Conservation (phyloP, 2,797 vertebrate species). For the Acipenser oxyrinchus region DNA sequence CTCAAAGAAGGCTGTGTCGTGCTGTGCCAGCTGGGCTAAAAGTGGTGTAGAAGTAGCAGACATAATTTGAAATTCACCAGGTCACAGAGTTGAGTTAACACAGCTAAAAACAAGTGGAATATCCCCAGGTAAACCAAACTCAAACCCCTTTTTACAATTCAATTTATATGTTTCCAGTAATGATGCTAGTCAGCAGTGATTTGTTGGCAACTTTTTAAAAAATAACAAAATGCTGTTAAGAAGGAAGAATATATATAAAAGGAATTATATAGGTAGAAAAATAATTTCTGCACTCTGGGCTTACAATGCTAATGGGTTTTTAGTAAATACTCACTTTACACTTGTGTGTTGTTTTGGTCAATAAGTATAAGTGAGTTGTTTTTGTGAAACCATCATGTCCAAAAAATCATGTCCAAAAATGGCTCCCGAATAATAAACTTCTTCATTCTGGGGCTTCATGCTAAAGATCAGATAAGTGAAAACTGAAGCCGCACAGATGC, state of each 20-base stretch:
- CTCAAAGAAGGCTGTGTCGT: constrained; percentile 50
- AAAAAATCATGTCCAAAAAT: constrained; percentile 17
- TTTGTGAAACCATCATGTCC: constrained; percentile 5
- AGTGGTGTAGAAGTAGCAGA: constrained; percentile 56
- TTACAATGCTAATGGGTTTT: background rate
- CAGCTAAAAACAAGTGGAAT: too few relatives aligned
- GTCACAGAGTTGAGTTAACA: too few relatives aligned
- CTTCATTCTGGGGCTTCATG: constrained; percentile 17
- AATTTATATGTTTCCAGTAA: too few relatives aligned
- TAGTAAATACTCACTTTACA: background rate
- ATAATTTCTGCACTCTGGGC: too few relatives aligned
- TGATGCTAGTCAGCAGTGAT: too few relatives aligned
- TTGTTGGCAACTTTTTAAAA: background rate
- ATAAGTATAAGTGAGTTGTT: background rate
- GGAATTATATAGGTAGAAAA: too few relatives aligned
- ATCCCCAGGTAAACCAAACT: too few relatives aligned
- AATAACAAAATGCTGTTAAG: too few relatives aligned
- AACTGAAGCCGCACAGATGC: constrained; percentile 22
- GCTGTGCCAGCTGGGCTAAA: constrained; percentile 55
- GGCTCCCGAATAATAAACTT: constrained; percentile 18
- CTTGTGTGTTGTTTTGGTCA: background rate
- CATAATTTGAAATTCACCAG: too few relatives aligned
- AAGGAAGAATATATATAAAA: too few relatives aligned
- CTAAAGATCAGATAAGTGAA: constrained; percentile 24
- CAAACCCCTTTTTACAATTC: too few relatives aligned